Percentiles rank a stretch among this genome's conserved stretches.
Conservation (phyloP, 2,888 invertebrate species). For the Nematopogon swammerdamellus region DNA sequence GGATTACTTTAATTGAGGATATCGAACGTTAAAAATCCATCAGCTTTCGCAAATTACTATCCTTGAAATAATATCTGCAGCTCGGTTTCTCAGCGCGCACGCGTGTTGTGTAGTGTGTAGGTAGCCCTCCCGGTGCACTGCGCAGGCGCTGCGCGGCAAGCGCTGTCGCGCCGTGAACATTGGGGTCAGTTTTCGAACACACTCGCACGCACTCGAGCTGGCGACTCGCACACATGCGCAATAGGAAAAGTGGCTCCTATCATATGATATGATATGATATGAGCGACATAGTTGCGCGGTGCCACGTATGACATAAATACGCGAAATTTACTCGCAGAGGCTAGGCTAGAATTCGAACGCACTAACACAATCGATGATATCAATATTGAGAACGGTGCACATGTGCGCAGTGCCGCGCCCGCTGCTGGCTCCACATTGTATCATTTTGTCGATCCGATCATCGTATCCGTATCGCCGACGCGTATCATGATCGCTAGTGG, state of each 20-base stretch:
- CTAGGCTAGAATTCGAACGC: too few species aligned
- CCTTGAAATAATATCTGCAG: slow-evolving; percentile 13
- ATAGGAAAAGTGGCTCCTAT: not conserved
- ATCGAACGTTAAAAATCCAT: slow-evolving; percentile 17
- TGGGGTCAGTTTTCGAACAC: not conserved
- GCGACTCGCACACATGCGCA: too few species aligned
- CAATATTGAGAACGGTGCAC: too few species aligned
- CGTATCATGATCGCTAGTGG: too few species aligned
- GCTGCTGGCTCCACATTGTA: too few species aligned
- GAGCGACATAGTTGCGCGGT: too few species aligned
- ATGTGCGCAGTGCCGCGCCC: too few species aligned
- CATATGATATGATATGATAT: too few species aligned
- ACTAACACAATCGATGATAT: too few species aligned
- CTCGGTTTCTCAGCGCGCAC: too few species aligned
- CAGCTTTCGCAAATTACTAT: slow-evolving; percentile 14
- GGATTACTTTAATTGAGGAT: slow-evolving; percentile 23
- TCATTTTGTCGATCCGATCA: too few species aligned
- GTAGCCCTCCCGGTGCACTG: not conserved
- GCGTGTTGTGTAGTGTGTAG: not conserved
- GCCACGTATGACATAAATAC: not conserved
- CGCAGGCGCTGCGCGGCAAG: not conserved
- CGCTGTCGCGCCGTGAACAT: not conserved
- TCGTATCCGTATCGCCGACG: too few species aligned
- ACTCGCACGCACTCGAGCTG: not conserved
- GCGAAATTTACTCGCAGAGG: not conserved